These are phyloP conservation scores for Cyaniris semiargus DNA, from an alignment of 2,888 invertebrate species.

Conservation along the genomic window DNA sequence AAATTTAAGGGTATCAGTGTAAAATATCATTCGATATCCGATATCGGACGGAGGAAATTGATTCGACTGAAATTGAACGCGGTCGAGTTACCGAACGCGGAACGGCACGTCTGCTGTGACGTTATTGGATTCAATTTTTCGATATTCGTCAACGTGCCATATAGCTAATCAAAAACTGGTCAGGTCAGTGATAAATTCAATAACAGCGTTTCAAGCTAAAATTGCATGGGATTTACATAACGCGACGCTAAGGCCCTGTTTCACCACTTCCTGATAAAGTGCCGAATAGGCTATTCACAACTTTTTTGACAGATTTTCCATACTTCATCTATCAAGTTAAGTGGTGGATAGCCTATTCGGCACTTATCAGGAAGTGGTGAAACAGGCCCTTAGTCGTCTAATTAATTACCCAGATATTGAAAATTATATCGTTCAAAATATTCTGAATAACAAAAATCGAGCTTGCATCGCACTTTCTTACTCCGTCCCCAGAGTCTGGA, in stretches of 20 bases:
- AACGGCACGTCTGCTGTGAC: not conserved
- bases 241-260: no score
- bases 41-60: conserved; percentile 26
- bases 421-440: not conserved
- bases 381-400: no score
- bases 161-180: not conserved
- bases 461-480: not conserved
- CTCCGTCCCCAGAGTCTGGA: not conserved
- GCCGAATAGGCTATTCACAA: no score
- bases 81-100: conserved; percentile 22
- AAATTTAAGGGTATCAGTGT: conserved; percentile 30
- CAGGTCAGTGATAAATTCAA: not conserved
- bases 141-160: not conserved
- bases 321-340: no score
- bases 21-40: conserved; percentile 19
- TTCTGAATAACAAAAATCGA: not conserved
- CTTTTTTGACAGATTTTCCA: no score
- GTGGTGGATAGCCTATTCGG: no score
- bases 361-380: no score
- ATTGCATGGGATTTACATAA: not conserved
- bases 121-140: not conserved
- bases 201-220: not conserved
- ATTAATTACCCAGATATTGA: not conserved
- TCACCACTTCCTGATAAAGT: no score
- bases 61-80: conserved; percentile 29